These are phyloP conservation scores for Poecilus cupreus DNA, from an alignment of 2,888 invertebrate genomes.

Conservation along the genomic window DNA sequence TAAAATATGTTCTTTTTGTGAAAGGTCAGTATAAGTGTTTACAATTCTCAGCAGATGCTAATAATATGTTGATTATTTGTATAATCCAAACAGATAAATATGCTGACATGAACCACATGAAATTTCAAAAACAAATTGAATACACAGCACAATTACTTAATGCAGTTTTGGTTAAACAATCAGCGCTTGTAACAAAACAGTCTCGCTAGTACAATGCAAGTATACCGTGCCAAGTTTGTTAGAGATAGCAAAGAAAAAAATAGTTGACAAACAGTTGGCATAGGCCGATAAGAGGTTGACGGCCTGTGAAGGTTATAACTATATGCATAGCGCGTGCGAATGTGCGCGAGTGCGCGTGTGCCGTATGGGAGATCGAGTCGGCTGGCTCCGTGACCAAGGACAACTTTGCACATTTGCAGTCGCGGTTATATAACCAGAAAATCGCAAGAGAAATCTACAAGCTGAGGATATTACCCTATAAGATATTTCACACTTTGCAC, in stretches of 20 bases:
- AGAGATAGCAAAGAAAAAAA: slow-evolving; percentile 52
- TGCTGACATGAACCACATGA: not conserved
- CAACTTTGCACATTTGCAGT: slow-evolving; percentile 26
- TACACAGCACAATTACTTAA: not conserved
- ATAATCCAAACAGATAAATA: not conserved
- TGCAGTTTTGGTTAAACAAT: slow-evolving; percentile 19
- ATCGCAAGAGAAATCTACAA: not conserved
- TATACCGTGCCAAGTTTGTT: slow-evolving; percentile 47
- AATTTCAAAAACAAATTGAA: not conserved
- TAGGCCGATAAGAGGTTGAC: slow-evolving; percentile 58
- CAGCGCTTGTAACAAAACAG: not conserved
- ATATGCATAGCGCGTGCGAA: slow-evolving; percentile 45
- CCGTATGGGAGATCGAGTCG: slow-evolving; percentile 10
- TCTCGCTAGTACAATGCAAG: slow-evolving; percentile 20
- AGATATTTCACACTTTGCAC: too few species aligned
- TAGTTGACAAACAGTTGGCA: slow-evolving; percentile 55
- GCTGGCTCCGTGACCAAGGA: slow-evolving; percentile 25
- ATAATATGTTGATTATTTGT: not conserved
- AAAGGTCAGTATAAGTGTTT: slow-evolving; percentile 42
- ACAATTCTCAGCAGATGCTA: slow-evolving; percentile 1
- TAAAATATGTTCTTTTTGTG: slow-evolving; percentile 34
- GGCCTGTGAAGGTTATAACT: slow-evolving; percentile 54
- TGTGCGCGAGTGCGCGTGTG: slow-evolving; percentile 33
- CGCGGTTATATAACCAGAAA: slow-evolving; percentile 24
- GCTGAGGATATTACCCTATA: too few species aligned